Conservation (phyloP, 1,140 invertebrate genomes). For the Drosophila jambulina region DNA sequence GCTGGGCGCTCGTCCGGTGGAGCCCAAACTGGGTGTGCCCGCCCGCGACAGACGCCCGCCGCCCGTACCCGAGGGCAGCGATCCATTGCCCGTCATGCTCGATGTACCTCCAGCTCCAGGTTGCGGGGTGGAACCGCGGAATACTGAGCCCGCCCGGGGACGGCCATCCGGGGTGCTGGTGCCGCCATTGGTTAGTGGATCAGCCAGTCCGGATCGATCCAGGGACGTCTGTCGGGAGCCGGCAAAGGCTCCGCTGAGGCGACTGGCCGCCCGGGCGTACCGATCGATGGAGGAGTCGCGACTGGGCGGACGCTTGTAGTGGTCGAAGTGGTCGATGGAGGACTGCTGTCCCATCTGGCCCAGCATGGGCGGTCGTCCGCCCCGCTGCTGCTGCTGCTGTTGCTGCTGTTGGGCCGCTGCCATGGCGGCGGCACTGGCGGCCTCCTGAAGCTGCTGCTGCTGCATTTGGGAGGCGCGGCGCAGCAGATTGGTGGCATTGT, state of each 20-base stretch:
- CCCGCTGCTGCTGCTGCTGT: slow-evolving; percentile 85
- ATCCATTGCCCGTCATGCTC: slow-evolving; percentile 85
- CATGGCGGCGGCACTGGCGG: slow-evolving; percentile 55
- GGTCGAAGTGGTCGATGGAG: slow-evolving; percentile 93
- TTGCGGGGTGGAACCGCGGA: slow-evolving; percentile 46
- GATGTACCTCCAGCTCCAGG: slow-evolving; percentile 83
- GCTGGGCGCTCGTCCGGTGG: slow-evolving; percentile 58
- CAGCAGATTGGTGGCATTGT: slow-evolving; percentile 66
- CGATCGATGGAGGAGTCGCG: slow-evolving; percentile 94
- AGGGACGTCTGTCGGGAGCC: slow-evolving; percentile 92
- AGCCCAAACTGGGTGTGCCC: slow-evolving; percentile 82
- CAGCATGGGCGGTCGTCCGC: slow-evolving; percentile 86
- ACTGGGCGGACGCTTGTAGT: slow-evolving; percentile 96
- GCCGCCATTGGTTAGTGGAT: slow-evolving; percentile 75
- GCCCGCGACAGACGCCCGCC: slow-evolving; percentile 85
- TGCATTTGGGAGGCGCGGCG: slow-evolving; percentile 70
- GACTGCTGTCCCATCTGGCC: slow-evolving; percentile 86
- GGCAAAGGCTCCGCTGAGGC: slow-evolving; percentile 85
- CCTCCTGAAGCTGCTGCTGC: slow-evolving; percentile 66
- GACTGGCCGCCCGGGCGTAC: slow-evolving; percentile 88
- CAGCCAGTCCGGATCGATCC: slow-evolving; percentile 86
- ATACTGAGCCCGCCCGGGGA: slow-evolving; percentile 85
- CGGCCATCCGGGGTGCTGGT: slow-evolving; percentile 86
- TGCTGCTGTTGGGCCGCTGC: slow-evolving; percentile 57
- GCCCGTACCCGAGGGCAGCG: slow-evolving; percentile 85